Evolutionary conservation across 2,888 invertebrate species (phyloP).

Genomic region (Drosophila borborema): DNA sequence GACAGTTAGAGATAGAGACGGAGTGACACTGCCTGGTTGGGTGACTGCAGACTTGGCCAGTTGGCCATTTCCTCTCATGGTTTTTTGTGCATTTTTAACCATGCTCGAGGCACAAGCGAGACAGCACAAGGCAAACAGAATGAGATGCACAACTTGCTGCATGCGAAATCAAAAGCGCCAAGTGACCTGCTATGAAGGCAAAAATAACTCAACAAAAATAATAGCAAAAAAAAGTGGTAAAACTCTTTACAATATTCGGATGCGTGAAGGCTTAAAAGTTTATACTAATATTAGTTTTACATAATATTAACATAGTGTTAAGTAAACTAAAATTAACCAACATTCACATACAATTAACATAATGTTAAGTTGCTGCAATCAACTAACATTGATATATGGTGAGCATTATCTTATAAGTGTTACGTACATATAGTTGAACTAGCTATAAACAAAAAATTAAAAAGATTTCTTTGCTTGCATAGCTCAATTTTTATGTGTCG

Average conservation of each 20-base stretch:
- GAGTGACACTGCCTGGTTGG: too few species aligned
- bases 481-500: too few species aligned
- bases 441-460: too few species aligned
- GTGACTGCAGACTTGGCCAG: constrained; percentile 8
- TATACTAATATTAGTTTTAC: too few species aligned
- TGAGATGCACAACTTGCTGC: constrained; percentile 33
- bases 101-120: constrained; percentile 2
- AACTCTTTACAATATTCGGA: background rate
- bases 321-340: background rate
- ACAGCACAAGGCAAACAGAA: constrained; percentile 10
- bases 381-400: background rate
- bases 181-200: background rate
- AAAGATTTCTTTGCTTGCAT: too few species aligned
- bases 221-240: background rate
- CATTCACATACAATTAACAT: too few species aligned
- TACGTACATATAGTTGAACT: too few species aligned
- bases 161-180: constrained; percentile 35
- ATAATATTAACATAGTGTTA: background rate
- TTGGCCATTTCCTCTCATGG: constrained; percentile 29
- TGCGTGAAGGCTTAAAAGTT: background rate
- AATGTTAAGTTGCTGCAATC: too few species aligned
- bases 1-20: too few species aligned
- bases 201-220: background rate
- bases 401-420: background rate
- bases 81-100: constrained; percentile 44